Conservation (phyloP, 2,888 invertebrate species). For the Cetonia aurata region DNA sequence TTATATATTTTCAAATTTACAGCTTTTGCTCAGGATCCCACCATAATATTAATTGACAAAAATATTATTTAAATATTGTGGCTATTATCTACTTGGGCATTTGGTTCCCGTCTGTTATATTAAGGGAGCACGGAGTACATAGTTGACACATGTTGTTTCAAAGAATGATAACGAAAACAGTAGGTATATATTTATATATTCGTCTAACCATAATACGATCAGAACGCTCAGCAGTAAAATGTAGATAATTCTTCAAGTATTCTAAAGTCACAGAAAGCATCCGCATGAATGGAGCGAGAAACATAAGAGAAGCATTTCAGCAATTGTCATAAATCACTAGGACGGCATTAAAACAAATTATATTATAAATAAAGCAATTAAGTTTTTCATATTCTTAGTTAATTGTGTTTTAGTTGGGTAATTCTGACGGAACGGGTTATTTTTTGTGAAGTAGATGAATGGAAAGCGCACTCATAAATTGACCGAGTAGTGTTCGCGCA, state of each 20-base stretch:
- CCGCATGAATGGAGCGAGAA: slow-evolving; percentile 21
- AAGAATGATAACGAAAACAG: too few relatives aligned
- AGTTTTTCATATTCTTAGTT: slow-evolving; percentile 48
- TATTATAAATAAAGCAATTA: slow-evolving; percentile 49
- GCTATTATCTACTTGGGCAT: too few relatives aligned
- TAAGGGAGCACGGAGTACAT: too few relatives aligned
- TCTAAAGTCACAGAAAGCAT: neutral
- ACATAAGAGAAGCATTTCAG: slow-evolving; percentile 30
- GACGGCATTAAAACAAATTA: slow-evolving; percentile 48
- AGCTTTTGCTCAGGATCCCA: too few relatives aligned
- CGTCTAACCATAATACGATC: too few relatives aligned
- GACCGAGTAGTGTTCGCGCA: slow-evolving; percentile 26
- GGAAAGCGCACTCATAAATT: slow-evolving; percentile 47
- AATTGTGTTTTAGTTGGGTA: slow-evolving; percentile 49
- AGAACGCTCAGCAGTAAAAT: neutral
- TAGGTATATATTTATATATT: too few relatives aligned
- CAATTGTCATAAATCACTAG: slow-evolving; percentile 46
- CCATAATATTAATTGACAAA: too few relatives aligned
- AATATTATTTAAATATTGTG: too few relatives aligned
- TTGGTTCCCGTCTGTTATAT: too few relatives aligned
- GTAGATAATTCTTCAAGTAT: slow-evolving; percentile 6
- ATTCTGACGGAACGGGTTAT: slow-evolving; percentile 47
- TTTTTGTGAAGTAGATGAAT: slow-evolving; percentile 46
- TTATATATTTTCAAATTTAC: too few relatives aligned
- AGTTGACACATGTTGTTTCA: too few relatives aligned